Percentiles rank a stretch among this genome's conserved stretches.
phyloP scores from a whole-genome alignment of 2,888 invertebrate genomes.

The Chaetogeoica ovagalla region DNA sequence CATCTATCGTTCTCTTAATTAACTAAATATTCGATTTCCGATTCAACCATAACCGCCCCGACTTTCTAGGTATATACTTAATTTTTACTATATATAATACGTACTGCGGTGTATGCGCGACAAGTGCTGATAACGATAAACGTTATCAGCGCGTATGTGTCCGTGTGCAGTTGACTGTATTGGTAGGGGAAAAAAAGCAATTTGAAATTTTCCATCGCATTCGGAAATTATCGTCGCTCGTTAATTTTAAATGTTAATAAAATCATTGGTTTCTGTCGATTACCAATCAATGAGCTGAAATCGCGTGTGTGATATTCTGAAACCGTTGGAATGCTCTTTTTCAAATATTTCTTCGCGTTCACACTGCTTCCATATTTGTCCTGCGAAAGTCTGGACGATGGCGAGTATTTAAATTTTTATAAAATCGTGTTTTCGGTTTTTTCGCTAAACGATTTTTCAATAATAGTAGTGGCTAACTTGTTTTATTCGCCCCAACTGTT shows the following conservation, averaged over 20 bases:
- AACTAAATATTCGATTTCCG: no score
- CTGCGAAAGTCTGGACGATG: constrained; percentile 27
- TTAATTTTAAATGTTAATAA: no score
- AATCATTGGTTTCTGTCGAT: not conserved
- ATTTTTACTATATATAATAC: no score
- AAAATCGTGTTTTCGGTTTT: not conserved
- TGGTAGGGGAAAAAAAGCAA: no score
- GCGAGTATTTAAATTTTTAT: constrained; percentile 5
- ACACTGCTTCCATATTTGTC: not conserved
- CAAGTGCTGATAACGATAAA: not conserved
- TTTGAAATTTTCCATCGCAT: no score
- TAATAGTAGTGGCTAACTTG: not conserved
- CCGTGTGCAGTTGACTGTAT: no score
- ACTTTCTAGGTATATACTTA: no score
- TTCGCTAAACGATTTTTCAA: not conserved
- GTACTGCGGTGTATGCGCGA: not conserved
- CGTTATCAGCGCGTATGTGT: no score
- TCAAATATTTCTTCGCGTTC: not conserved
- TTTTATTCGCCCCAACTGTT: not conserved
- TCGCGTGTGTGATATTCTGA: not conserved
- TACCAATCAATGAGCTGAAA: not conserved
- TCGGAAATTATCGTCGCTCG: no score
- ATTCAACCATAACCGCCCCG: no score
- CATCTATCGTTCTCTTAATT: no score
- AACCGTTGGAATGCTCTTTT: constrained; percentile 30